These are phyloP conservation scores for Hoplostethus mediterraneus DNA, from an alignment of 2,797 vertebrate genomes.

Conservation along the genomic window DNA sequence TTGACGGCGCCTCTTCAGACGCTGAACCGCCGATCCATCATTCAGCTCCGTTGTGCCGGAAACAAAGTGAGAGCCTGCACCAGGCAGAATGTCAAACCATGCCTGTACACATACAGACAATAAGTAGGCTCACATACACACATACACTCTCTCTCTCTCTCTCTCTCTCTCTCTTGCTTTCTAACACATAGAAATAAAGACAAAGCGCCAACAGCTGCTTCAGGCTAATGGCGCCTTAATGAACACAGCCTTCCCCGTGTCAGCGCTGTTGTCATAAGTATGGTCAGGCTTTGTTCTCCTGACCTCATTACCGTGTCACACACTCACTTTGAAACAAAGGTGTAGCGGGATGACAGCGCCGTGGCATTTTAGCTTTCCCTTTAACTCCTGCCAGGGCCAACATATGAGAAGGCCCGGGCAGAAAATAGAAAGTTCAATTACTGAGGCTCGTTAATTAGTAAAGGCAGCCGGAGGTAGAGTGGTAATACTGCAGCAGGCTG, in stretches of 20 bases:
- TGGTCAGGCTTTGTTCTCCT: conserved; percentile 7
- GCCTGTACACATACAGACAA: background rate
- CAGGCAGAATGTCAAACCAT: background rate
- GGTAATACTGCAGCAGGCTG: conserved; percentile 38
- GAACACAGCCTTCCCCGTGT: background rate
- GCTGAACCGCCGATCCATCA: conserved; percentile 27
- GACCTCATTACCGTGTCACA: conserved; percentile 35
- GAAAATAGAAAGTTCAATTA: conserved; percentile 65
- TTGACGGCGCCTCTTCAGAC: conserved; percentile 27
- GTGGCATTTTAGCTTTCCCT: conserved; percentile 25
- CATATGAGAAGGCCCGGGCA: conserved; percentile 32
- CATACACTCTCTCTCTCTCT: background rate
- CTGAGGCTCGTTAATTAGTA: conserved; percentile 55
- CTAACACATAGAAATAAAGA: background rate
- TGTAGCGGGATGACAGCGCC: conserved; percentile 1
- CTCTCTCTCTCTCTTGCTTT: background rate
- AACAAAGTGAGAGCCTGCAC: background rate
- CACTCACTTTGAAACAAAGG: background rate
- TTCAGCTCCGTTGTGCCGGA: background rate
- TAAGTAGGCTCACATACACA: background rate
- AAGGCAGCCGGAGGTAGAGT: conserved; percentile 47
- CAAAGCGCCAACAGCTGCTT: conserved; percentile 3
- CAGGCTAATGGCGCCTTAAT: conserved; percentile 12
- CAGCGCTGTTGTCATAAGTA: background rate
- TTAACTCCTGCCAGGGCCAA: conserved; percentile 3